Conservation (phyloP, 1,140 invertebrate genomes). For the Drosophila ercepeae region DNA sequence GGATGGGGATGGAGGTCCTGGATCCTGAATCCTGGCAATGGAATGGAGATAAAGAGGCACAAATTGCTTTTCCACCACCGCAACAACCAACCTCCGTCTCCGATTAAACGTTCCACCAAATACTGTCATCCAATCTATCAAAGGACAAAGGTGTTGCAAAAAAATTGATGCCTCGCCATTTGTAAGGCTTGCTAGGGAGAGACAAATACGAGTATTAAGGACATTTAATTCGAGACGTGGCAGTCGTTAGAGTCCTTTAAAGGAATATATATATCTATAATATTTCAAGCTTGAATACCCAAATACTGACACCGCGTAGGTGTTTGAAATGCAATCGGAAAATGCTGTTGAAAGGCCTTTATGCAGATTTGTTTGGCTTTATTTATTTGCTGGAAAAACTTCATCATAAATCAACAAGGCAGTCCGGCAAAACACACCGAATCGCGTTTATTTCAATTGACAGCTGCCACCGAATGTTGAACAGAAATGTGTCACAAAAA, state of each 20-base stretch:
- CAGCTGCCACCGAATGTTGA: no score
- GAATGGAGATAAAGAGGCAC: neutral
- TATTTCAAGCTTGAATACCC: no score
- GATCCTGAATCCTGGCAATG: no score
- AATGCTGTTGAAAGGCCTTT: no score
- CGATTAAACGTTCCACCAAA: constrained; percentile 25
- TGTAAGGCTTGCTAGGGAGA: constrained; percentile 56
- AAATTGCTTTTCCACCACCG: constrained; percentile 28
- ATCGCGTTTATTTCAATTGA: no score
- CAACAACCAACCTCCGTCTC: constrained; percentile 1
- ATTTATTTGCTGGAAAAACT: neutral
- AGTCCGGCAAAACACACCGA: no score
- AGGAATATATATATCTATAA: no score
- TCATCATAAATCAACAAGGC: neutral
- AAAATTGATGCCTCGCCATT: constrained; percentile 70
- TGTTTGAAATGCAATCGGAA: no score
- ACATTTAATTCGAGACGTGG: constrained; percentile 18
- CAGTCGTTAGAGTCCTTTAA: constrained; percentile 23
- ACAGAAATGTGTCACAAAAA: no score
- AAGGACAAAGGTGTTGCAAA: constrained; percentile 27
- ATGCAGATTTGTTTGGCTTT: no score
- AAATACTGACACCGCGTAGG: no score
- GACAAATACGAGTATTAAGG: neutral
- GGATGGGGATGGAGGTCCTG: neutral
- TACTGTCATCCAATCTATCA: constrained; percentile 63